Conservation (phyloP, 2,113 vertebrate genomes). For the Tetrax tetrax region DNA sequence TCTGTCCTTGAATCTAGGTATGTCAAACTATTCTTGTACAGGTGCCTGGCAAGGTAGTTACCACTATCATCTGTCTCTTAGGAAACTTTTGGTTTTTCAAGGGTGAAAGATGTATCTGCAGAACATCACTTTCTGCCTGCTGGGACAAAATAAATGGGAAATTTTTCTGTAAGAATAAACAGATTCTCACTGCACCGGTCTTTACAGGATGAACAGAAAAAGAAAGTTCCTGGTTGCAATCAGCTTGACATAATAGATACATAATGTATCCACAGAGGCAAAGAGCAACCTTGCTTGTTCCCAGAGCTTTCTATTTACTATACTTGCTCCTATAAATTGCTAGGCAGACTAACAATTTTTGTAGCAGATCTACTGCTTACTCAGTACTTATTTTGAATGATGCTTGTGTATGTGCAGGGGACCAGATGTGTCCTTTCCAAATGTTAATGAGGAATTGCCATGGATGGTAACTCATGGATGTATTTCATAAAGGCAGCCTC, state of each 20-base stretch:
- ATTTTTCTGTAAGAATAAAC: neutral
- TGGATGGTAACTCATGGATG: neutral
- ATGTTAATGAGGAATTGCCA: slow-evolving; percentile 25
- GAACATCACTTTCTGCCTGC: neutral
- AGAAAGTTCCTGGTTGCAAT: neutral
- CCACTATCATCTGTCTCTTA: neutral
- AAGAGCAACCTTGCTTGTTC: slow-evolving; percentile 18
- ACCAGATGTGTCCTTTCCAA: slow-evolving; percentile 32
- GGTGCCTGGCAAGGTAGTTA: neutral
- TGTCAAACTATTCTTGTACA: neutral
- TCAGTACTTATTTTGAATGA: slow-evolving; percentile 39
- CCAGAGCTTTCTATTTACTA: slow-evolving; percentile 15
- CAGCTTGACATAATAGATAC: slow-evolving; percentile 12
- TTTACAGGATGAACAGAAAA: neutral
- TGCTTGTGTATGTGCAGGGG: neutral
- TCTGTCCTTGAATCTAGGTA: neutral
- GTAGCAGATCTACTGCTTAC: slow-evolving; percentile 33
- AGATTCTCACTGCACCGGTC: neutral
- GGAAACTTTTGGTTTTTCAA: neutral
- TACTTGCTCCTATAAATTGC: neutral
- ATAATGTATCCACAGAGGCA: neutral
- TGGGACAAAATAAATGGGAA: neutral
- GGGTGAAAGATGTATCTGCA: neutral
- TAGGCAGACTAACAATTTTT: neutral
- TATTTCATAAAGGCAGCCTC: neutral